Evolutionary conservation across 1,140 invertebrate species (phyloP).

Genomic region (Apolygus lucorum): DNA sequence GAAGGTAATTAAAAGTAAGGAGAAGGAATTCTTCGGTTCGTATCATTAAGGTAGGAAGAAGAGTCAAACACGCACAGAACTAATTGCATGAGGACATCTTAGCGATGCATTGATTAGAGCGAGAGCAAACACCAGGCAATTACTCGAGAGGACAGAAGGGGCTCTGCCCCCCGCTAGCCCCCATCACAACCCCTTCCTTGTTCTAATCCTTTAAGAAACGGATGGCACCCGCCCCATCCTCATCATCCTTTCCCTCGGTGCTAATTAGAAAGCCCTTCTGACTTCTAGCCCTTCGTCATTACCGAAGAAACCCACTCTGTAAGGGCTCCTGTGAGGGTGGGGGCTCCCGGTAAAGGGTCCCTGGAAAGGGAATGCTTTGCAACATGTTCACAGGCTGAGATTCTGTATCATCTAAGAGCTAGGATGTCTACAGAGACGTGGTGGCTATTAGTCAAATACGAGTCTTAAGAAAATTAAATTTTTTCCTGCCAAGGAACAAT

Average conservation of each 20-base stretch:
- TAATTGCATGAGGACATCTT: constrained; percentile 15
- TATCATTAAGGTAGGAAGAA: neutral
- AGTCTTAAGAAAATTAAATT: too few relatives aligned
- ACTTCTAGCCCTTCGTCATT: constrained; percentile 13
- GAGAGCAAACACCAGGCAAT: constrained; percentile 15
- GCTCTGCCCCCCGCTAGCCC: neutral
- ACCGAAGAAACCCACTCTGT: constrained; percentile 6
- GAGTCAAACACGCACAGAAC: constrained; percentile 13
- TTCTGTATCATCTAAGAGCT: too few relatives aligned
- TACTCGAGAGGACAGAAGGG: neutral
- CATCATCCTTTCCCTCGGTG: neutral
- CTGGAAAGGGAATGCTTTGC: neutral
- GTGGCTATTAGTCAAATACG: too few relatives aligned
- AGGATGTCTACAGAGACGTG: too few relatives aligned
- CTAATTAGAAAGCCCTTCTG: constrained; percentile 15
- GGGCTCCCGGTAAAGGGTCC: neutral
- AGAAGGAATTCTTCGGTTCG: neutral
- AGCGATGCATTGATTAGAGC: constrained; percentile 12
- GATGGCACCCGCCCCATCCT: neutral
- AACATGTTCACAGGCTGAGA: too few relatives aligned
- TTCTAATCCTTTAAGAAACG: constrained; percentile 15
- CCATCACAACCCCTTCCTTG: neutral
- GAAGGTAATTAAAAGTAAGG: neutral
- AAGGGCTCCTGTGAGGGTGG: neutral
- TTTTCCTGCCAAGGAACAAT: too few relatives aligned